A percentile compares a stretch with the other conserved stretches of the same genome.
Evolutionary conservation across 2,888 invertebrate genomes (phyloP).

Genomic region (Drosophila falleni): DNA sequence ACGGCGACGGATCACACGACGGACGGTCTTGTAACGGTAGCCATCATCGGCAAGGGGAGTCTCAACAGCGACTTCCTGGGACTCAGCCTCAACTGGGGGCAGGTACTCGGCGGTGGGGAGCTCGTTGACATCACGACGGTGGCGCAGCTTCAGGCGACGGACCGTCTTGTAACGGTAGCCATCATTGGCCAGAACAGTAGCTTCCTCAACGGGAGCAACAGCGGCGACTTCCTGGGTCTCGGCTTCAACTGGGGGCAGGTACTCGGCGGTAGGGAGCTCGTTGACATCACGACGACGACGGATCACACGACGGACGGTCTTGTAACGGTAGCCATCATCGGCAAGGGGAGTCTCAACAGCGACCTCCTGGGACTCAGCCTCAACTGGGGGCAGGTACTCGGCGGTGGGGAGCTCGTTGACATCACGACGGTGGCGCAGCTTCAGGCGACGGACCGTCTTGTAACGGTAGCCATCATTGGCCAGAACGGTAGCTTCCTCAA

Average conservation of each 20-base stretch:
- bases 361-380: constrained; percentile 4
- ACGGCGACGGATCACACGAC: constrained; percentile 63
- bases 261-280: neutral
- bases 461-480: constrained; percentile 43
- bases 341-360: constrained; percentile 43
- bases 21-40: constrained; percentile 75
- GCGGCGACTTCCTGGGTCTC: constrained; percentile 20
- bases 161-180: constrained; percentile 65
- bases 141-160: constrained; percentile 61
- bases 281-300: neutral
- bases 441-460: too few relatives aligned
- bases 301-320: constrained; percentile 54
- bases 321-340: constrained; percentile 20
- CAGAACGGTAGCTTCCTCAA: too few relatives aligned
- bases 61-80: constrained; percentile 38
- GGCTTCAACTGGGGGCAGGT: neutral
- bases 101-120: constrained; percentile 53
- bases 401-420: constrained; percentile 63
- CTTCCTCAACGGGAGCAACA: too few relatives aligned
- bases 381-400: constrained; percentile 74
- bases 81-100: constrained; percentile 43
- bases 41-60: constrained; percentile 68
- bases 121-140: constrained; percentile 77
- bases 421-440: constrained; percentile 77
- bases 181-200: constrained; percentile 68